Evolutionary conservation across 2,113 vertebrate genomes (phyloP).

Genomic region (Ascaphus truei): DNA sequence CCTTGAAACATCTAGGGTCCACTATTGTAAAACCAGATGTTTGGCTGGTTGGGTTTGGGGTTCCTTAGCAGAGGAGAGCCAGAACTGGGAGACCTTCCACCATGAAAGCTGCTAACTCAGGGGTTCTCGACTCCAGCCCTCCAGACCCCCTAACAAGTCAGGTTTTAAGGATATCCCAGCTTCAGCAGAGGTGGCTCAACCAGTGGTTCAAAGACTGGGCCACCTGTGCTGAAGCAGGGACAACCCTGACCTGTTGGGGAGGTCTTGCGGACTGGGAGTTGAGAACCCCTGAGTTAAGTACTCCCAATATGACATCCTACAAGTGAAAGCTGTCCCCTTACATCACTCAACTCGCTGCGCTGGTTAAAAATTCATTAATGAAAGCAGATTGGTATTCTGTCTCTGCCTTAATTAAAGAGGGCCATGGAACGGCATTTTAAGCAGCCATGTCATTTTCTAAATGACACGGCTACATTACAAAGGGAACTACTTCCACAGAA

Average conservation of each 20-base stretch:
- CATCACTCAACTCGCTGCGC: constrained; percentile 40
- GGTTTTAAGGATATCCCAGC: too few relatives aligned
- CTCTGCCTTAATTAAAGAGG: constrained; percentile 60
- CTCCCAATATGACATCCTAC: constrained; percentile 3
- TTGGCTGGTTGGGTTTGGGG: too few relatives aligned
- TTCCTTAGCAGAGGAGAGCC: too few relatives aligned
- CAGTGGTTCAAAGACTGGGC: too few relatives aligned
- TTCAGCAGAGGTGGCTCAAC: too few relatives aligned
- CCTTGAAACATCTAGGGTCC: too few relatives aligned
- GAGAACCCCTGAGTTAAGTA: constrained; percentile 31
- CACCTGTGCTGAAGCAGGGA: not conserved
- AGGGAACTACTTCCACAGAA: constrained; percentile 55
- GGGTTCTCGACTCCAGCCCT: too few relatives aligned
- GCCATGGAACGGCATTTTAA: constrained; percentile 52
- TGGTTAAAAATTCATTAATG: constrained; percentile 57
- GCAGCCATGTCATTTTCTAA: constrained; percentile 59
- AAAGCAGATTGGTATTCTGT: constrained; percentile 53
- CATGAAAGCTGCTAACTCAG: too few relatives aligned
- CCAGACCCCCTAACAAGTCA: too few relatives aligned
- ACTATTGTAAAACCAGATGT: too few relatives aligned
- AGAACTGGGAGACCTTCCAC: too few relatives aligned
- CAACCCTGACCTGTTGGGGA: not conserved
- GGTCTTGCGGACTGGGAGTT: too few relatives aligned
- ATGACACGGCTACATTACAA: constrained; percentile 53
- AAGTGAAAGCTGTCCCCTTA: not conserved